Percentiles rank a stretch among this genome's conserved stretches.
phyloP scores from a whole-genome alignment of 2,113 vertebrate species.

The Dendrocopos noguchii region DNA sequence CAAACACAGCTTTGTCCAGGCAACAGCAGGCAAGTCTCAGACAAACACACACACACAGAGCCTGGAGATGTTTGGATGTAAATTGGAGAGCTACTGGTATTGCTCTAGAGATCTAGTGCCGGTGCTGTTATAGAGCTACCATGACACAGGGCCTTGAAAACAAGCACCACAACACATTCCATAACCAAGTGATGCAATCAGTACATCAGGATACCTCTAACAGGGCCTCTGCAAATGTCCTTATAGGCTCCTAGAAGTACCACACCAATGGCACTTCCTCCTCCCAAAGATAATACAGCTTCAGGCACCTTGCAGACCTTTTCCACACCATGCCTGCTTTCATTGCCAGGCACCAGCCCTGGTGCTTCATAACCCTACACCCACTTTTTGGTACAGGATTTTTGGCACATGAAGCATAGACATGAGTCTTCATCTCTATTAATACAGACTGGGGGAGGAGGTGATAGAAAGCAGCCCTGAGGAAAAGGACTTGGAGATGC shows the following conservation, averaged over 20 bases:
- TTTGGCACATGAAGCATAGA: neutral
- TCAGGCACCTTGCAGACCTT: neutral
- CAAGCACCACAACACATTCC: neutral
- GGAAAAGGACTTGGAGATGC: no score
- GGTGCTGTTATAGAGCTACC: neutral
- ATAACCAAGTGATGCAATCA: neutral
- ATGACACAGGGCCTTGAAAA: neutral
- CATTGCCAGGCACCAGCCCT: neutral
- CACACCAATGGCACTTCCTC: neutral
- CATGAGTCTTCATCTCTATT: neutral
- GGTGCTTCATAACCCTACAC: neutral
- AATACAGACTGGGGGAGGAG: no score
- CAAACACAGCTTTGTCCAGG: neutral
- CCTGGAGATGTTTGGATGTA: neutral
- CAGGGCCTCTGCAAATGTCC: neutral
- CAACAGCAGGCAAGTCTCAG: no score
- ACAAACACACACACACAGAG: no score
- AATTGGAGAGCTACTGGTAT: neutral
- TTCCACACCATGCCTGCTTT: neutral
- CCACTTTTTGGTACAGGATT: neutral
- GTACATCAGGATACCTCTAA: neutral
- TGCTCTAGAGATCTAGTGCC: neutral
- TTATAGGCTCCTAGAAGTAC: neutral
- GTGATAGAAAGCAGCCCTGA: no score
- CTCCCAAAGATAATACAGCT: neutral